phyloP scores from a whole-genome alignment of 2,888 invertebrate species.

The Noctua janthe region DNA sequence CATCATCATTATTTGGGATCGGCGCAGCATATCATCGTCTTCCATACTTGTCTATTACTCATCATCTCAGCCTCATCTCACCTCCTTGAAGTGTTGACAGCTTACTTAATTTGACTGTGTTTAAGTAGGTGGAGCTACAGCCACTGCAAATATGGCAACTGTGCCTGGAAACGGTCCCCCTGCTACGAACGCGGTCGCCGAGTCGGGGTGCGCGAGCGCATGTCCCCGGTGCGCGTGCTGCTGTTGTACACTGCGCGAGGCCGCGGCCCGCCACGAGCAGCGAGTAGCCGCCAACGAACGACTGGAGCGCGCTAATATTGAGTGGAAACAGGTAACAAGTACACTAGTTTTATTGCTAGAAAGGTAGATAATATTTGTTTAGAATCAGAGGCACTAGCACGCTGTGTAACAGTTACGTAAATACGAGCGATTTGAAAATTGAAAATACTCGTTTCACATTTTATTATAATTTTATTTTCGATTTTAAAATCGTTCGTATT shows the following conservation, averaged over 20 bases:
- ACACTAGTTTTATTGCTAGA: not conserved
- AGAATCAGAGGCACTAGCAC: not conserved
- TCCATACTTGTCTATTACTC: not conserved
- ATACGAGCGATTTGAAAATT: not conserved
- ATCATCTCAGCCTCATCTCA: not conserved
- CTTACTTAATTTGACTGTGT: not conserved
- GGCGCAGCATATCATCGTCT: not conserved
- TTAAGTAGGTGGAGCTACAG: slow-evolving; percentile 58
- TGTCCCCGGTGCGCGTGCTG: slow-evolving; percentile 84
- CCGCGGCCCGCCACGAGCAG: slow-evolving; percentile 95
- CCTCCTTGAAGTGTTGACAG: not conserved
- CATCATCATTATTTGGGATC: not conserved
- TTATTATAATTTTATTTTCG: too few species aligned
- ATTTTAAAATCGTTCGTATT: too few species aligned
- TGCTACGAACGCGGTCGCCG: slow-evolving; percentile 31
- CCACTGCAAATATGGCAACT: slow-evolving; percentile 63
- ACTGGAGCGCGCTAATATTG: slow-evolving; percentile 94
- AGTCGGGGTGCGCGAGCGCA: slow-evolving; percentile 70
- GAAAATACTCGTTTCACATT: not conserved
- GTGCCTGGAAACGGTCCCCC: slow-evolving; percentile 50
- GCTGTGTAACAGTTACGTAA: too few species aligned
- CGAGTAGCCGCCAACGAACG: slow-evolving; percentile 95
- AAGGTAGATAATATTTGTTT: not conserved
- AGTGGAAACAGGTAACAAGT: slow-evolving; percentile 93
- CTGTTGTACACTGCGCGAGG: slow-evolving; percentile 92